A percentile compares a stretch with the other conserved stretches of the same genome.
phyloP scores from a whole-genome alignment of 2,888 invertebrate species.

The Hermodice carunculata region DNA sequence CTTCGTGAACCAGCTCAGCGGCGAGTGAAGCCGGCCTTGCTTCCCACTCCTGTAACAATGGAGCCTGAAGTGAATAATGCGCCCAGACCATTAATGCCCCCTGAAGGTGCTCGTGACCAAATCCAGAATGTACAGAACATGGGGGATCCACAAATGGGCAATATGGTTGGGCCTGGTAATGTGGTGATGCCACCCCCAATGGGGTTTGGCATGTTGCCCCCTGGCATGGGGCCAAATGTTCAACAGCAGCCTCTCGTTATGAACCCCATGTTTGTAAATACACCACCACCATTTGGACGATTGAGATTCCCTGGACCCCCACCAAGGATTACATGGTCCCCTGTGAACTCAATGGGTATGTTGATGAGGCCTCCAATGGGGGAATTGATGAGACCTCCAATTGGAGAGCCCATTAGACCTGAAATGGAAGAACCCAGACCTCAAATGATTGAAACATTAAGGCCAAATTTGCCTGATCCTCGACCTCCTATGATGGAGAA shows the following conservation, averaged over 20 bases:
- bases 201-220: conserved; percentile 12
- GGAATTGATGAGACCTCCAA: too few species aligned
- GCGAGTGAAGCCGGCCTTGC: too few species aligned
- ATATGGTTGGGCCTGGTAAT: conserved; percentile 2
- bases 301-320: conserved; percentile 38
- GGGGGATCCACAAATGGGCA: background rate
- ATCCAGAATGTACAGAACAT: background rate
- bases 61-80: too few species aligned
- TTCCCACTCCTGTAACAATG: too few species aligned
- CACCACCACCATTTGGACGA: conserved; percentile 41
- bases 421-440: too few species aligned
- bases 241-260: conserved; percentile 35
- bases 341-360: background rate
- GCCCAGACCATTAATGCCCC: too few species aligned
- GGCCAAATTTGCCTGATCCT: too few species aligned
- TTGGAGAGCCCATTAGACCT: too few species aligned
- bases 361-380: too few species aligned
- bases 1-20: too few species aligned
- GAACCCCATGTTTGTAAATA: conserved; percentile 47
- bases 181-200: conserved; percentile 11
- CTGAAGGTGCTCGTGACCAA: background rate
- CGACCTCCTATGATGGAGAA: too few species aligned
- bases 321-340: conserved; percentile 24
- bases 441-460: too few species aligned
- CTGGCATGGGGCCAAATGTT: background rate